phyloP scores from a whole-genome alignment of 53 echinoderm and acorn worm genomes.

The Holothuria scabra region DNA sequence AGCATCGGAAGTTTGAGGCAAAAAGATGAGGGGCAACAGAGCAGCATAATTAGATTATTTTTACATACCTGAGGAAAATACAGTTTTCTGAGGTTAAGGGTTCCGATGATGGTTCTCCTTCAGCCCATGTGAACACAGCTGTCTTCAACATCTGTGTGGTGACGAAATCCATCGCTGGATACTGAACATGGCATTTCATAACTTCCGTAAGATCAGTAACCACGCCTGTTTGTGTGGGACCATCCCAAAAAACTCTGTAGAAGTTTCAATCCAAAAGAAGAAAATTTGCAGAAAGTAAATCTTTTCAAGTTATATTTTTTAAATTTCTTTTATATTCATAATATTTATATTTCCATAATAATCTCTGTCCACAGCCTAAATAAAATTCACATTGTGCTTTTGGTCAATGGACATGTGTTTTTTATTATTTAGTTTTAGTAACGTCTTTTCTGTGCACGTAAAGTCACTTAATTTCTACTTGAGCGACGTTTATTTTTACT shows the following conservation, averaged over 20 bases:
- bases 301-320: too few species aligned
- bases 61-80: conserved; percentile 61
- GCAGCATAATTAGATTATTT: neutral
- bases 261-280: neutral
- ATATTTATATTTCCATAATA: too few species aligned
- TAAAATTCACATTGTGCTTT: too few species aligned
- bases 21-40: too few species aligned
- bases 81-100: conserved; percentile 63
- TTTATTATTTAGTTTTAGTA: too few species aligned
- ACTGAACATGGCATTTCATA: conserved; percentile 76
- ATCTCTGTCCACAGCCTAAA: too few species aligned
- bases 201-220: conserved; percentile 73
- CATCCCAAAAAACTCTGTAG: conserved; percentile 30
- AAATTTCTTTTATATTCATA: too few species aligned
- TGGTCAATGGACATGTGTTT: too few species aligned
- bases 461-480: too few species aligned
- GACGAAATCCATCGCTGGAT: conserved; percentile 69
- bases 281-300: too few species aligned
- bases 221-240: conserved; percentile 29
- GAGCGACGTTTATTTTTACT: neutral
- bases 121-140: conserved; percentile 82
- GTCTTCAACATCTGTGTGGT: conserved; percentile 72
- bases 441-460: too few species aligned
- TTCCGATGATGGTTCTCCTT: conserved; percentile 61
- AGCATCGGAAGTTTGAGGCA: too few species aligned